These are phyloP conservation scores for Lasioglossum calceatum DNA, from an alignment of 2,888 invertebrate species.

Conservation along the genomic window DNA sequence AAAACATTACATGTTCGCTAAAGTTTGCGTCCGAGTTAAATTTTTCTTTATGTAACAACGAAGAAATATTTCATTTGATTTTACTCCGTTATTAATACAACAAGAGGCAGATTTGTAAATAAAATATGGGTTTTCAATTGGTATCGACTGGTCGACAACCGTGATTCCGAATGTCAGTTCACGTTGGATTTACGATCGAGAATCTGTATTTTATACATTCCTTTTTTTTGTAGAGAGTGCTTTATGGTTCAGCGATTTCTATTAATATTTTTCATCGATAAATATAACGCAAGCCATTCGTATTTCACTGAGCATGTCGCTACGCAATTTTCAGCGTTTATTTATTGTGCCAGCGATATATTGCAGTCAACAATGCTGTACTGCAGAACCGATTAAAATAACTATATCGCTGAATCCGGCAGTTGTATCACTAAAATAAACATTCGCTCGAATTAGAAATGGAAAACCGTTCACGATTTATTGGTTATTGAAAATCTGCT, in stretches of 20 bases:
- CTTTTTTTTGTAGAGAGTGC: constrained; percentile 1
- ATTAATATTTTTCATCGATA: constrained; percentile 21
- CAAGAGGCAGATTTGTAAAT: not conserved
- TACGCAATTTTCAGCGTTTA: not conserved
- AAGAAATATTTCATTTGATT: not conserved
- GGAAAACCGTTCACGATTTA: not conserved
- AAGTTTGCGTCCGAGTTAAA: not conserved
- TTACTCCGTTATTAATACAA: not conserved
- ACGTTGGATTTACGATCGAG: not conserved
- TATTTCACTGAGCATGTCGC: not conserved
- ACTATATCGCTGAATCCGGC: not conserved
- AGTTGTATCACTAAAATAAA: not conserved
- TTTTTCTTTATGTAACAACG: not conserved
- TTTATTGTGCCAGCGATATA: constrained; percentile 12
- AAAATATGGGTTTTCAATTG: not conserved
- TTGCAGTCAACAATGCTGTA: not conserved
- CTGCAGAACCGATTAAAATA: constrained; percentile 3
- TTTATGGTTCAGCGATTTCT: constrained; percentile 10
- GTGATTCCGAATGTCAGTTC: not conserved
- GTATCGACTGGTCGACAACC: not conserved
- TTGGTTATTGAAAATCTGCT: not conserved
- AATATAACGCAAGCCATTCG: not conserved
- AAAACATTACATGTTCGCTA: not conserved
- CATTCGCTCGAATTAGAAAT: not conserved
- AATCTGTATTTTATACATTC: constrained; percentile 15